Base-by-base conservation (phyloP, 2,797 vertebrate genomes). In the Hippopotamyrus pictus region DNA sequence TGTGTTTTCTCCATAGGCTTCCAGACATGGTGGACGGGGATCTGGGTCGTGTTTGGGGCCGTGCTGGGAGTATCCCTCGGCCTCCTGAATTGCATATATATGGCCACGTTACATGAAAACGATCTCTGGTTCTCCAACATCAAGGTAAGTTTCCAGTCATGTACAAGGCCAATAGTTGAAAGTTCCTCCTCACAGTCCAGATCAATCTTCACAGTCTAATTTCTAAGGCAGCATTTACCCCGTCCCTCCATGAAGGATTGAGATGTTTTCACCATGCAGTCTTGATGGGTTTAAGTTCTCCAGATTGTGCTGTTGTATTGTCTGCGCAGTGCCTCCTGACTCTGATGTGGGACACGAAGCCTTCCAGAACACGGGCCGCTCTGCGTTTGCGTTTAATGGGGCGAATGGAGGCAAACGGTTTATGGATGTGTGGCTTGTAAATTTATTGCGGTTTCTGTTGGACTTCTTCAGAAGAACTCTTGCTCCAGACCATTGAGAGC, bases 71-170 rank as follows among this genome's bases (percentile, higher is more conserved):
- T 99, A 5, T 96, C 94, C 87, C 92, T 98, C 6, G 98, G 98
- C 88, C 95, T 99, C 90, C 93, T 98, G 62, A 97, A 51, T 11
- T 87, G 53, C 29, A 96, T 98, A 94, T 99, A 99, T 85, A 93
- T 99, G 93, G 97, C 97, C 62, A 99, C 97, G 0, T 95, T 99
- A 25, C 98, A 99, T 88, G 98, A 99, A 95, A 99, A 99, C 41
- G 98, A 99, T 92, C 95, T 99, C 88, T 99, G 98, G 98, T 99
- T 99, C 95, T 99, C 98, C 93, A 99, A 98, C 95, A 99, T 99
- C 91, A 99, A 99, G 98, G 98, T 99, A 96, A 94, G 91, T 12
- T 76, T 7, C 82, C 50, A 33, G 22, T 22, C 25, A 44, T 59
- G 53, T 29, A 25, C 33, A 9, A 1, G 19, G 5, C 33, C 76